Conservation (phyloP, 2,888 invertebrate species). For the Euspilapteryx auroguttella region DNA sequence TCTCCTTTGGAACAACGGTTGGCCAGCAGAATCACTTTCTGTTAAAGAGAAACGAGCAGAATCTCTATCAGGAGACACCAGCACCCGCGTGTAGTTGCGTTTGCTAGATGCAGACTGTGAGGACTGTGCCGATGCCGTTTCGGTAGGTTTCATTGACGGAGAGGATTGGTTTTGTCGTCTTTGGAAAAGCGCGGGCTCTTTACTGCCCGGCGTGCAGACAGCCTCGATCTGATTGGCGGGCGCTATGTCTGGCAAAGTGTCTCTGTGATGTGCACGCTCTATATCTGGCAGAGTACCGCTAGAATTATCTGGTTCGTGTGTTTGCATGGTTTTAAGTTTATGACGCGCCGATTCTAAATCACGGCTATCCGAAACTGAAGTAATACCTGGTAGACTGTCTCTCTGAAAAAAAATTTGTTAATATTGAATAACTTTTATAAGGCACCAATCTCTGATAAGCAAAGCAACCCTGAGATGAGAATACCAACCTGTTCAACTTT, state of each 20-base stretch:
- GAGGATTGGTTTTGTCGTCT: no score
- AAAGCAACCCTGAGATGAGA: no score
- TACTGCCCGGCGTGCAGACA: conserved; percentile 29
- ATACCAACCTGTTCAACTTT: conserved; percentile 66
- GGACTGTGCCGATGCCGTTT: conserved; percentile 10
- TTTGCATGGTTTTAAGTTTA: conserved; percentile 28
- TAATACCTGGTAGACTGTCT: conserved; percentile 17
- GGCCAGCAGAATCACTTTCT: conserved; percentile 12
- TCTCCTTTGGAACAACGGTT: conserved; percentile 27
- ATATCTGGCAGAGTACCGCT: no score
- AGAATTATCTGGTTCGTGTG: no score
- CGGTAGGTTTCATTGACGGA: no score
- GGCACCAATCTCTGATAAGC: no score
- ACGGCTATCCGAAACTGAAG: conserved; percentile 11
- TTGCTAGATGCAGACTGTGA: conserved; percentile 11
- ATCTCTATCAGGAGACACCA: conserved; percentile 32
- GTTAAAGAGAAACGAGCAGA: conserved; percentile 17
- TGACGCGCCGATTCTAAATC: conserved; percentile 28
- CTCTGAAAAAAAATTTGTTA: conserved; percentile 20
- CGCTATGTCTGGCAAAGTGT: conserved; percentile 38
- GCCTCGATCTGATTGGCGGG: conserved; percentile 29
- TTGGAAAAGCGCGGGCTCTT: conserved; percentile 44
- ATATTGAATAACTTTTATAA: no score
- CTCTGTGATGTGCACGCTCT: conserved; percentile 13
- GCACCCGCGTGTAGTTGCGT: conserved; percentile 34